phyloP scores from a whole-genome alignment of 2,888 invertebrate genomes.

The Ectropis crepuscularia region DNA sequence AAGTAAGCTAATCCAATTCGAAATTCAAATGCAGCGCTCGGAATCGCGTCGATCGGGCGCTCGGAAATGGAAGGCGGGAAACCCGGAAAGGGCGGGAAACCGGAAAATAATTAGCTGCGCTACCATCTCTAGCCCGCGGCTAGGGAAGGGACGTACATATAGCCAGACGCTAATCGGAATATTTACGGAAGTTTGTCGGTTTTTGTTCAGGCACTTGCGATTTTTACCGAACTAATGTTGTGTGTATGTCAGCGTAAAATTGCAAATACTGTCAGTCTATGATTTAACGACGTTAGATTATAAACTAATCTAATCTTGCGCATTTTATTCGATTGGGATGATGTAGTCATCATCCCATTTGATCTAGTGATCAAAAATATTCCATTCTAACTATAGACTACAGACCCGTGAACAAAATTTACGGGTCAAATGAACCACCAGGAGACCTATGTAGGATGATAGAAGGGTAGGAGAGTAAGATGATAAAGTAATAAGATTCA shows the following conservation, averaged over 20 bases:
- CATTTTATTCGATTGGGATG: not conserved
- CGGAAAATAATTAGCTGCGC: constrained; percentile 81
- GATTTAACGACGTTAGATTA: too few species aligned
- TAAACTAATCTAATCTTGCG: too few species aligned
- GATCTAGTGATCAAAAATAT: too few species aligned
- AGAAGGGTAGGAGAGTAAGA: too few species aligned
- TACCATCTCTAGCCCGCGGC: constrained; percentile 60
- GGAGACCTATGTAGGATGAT: too few species aligned
- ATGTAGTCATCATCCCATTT: too few species aligned
- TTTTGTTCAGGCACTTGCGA: constrained; percentile 47
- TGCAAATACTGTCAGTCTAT: too few species aligned
- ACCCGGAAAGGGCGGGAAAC: constrained; percentile 75
- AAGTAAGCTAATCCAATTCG: constrained; percentile 40
- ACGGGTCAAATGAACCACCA: too few species aligned
- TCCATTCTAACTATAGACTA: too few species aligned
- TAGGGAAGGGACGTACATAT: constrained; percentile 58
- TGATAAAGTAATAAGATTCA: too few species aligned
- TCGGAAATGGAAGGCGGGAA: constrained; percentile 55
- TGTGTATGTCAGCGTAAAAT: not conserved
- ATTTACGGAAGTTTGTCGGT: constrained; percentile 49
- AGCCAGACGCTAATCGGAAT: constrained; percentile 52
- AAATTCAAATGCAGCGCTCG: constrained; percentile 45
- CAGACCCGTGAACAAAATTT: too few species aligned
- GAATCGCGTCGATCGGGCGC: constrained; percentile 55
- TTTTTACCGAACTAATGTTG: constrained; percentile 23